A percentile compares a stretch with the other conserved stretches of the same genome.
phyloP scores from a whole-genome alignment of 2,113 vertebrate genomes.

The Petroica traversi region DNA sequence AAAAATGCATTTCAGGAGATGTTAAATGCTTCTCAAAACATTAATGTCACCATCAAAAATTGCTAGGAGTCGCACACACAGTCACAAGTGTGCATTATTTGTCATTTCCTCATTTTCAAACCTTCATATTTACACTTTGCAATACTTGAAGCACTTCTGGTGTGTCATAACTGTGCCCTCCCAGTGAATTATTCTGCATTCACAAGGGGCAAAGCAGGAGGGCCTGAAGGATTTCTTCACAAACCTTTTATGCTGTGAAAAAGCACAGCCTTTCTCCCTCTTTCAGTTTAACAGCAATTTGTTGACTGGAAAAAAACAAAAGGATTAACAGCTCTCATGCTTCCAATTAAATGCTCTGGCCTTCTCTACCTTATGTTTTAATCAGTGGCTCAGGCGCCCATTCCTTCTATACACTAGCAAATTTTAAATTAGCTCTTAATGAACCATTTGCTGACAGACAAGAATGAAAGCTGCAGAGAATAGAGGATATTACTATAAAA shows the following conservation, averaged over 20 bases:
- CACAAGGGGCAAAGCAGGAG: rapidly evolving
- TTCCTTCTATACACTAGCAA: not conserved
- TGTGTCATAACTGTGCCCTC: not conserved
- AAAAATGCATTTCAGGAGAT: not conserved
- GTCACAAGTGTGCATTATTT: not conserved
- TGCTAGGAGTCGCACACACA: rapidly evolving
- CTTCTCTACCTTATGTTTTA: conserved; percentile 55
- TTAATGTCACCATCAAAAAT: not conserved
- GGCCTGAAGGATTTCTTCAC: not conserved
- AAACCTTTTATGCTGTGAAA: not conserved
- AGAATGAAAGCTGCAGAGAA: not conserved
- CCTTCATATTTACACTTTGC: not conserved
- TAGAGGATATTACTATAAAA: conserved; percentile 4
- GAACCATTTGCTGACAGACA: conserved; percentile 44
- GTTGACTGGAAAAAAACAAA: conserved; percentile 19
- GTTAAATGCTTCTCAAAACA: not conserved
- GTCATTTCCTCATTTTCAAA: not conserved
- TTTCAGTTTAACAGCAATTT: conserved; percentile 34
- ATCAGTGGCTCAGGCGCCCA: conserved; percentile 19
- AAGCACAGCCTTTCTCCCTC: not conserved
- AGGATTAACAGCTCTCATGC: not conserved
- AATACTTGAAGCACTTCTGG: not conserved
- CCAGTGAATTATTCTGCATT: not conserved
- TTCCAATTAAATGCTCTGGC: conserved; percentile 45
- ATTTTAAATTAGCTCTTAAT: conserved; percentile 69